A percentile compares a stretch with the other conserved stretches of the same genome.
Conservation (phyloP, 2,797 vertebrate genomes). For the Arctocebus calabarensis region DNA sequence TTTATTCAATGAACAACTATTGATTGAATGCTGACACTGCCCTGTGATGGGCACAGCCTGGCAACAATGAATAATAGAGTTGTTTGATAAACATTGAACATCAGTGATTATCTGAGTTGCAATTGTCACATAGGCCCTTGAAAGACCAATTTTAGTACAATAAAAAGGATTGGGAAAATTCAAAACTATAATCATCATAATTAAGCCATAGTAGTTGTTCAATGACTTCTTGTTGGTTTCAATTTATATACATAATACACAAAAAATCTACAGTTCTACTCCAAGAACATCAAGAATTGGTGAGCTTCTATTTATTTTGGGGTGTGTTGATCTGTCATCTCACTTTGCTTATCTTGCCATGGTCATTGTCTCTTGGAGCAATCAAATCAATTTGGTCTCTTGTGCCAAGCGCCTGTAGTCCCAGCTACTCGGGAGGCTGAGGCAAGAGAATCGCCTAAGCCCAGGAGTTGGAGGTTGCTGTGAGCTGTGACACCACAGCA, state of each 20-base stretch:
- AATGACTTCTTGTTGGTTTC: slow-evolving; percentile 7
- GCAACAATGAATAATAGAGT: neutral
- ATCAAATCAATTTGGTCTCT: neutral
- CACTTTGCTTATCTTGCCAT: neutral
- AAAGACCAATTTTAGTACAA: slow-evolving; percentile 36
- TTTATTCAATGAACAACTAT: neutral
- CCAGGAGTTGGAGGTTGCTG: too few species aligned
- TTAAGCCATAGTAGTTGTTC: neutral
- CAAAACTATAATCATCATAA: neutral
- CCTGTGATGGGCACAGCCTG: neutral
- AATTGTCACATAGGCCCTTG: neutral
- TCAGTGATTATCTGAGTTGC: neutral
- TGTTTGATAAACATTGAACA: slow-evolving; percentile 34
- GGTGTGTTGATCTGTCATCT: neutral
- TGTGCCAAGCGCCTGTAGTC: too few species aligned
- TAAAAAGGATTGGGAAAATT: neutral
- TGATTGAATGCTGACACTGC: neutral
- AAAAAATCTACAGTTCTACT: neutral
- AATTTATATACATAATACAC: neutral
- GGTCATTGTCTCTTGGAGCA: neutral
- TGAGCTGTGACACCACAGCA: too few species aligned
- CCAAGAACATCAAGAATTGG: neutral
- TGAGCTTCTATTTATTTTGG: slow-evolving; percentile 1
- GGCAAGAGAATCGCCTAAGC: too few species aligned
- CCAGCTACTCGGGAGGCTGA: too few species aligned